phyloP scores from a whole-genome alignment of 2,797 vertebrate species.

The Tokudaia tokunoshimensis region DNA sequence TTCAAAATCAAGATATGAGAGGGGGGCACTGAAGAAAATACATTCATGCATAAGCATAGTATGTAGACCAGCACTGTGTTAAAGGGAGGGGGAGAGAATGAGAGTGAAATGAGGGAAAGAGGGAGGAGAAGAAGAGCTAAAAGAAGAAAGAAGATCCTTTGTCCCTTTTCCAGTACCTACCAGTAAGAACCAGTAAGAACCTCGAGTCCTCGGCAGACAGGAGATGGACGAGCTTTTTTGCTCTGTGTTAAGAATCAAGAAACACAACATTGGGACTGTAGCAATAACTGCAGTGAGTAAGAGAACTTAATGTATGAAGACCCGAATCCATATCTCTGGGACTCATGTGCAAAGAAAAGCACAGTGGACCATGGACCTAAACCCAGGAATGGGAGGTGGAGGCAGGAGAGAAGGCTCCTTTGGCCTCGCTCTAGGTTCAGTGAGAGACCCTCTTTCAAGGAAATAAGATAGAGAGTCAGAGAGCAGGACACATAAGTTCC shows the following conservation, averaged over 20 bases:
- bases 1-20: constrained; percentile 51
- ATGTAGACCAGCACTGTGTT: not conserved
- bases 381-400: not conserved
- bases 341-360: not conserved
- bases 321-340: not conserved
- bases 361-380: not conserved
- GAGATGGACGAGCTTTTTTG: not conserved
- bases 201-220: constrained; percentile 10
- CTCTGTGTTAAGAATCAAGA: constrained; percentile 3
- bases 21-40: not conserved
- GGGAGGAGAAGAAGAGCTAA: not conserved
- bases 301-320: not conserved
- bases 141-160: not conserved
- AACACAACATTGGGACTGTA: not conserved
- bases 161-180: not conserved
- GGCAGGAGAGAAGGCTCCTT: not conserved
- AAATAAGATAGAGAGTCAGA: not conserved
- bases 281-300: not conserved
- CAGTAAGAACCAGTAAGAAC: not conserved
- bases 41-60: not conserved
- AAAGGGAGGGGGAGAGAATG: not conserved
- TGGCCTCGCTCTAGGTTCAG: not conserved
- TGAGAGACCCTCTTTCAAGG: not conserved
- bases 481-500: not conserved
- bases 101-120: not conserved